phyloP scores from a whole-genome alignment of 2,797 vertebrate species.

The Valencia hispanica region DNA sequence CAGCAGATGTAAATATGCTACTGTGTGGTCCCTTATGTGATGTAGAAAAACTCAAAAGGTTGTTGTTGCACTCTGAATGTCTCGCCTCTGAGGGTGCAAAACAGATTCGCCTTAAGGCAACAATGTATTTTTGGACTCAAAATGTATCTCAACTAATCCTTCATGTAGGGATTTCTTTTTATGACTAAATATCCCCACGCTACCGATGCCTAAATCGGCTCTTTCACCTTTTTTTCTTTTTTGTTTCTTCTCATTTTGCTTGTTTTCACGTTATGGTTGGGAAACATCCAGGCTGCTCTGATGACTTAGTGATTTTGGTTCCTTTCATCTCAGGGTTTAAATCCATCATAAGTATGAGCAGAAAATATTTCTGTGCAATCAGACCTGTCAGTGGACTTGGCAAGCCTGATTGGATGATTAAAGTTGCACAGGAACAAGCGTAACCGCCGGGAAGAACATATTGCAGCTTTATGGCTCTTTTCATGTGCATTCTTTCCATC shows the following conservation, averaged over 20 bases:
- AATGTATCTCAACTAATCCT: slow-evolving; percentile 2
- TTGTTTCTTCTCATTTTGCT: neutral
- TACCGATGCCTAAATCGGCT: slow-evolving; percentile 15
- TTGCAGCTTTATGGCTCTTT: slow-evolving; percentile 43
- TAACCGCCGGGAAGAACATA: slow-evolving; percentile 61
- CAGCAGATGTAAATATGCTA: slow-evolving; percentile 26
- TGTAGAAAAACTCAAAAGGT: slow-evolving; percentile 36
- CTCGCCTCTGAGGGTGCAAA: slow-evolving; percentile 28
- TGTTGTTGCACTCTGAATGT: slow-evolving; percentile 13
- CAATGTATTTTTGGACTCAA: slow-evolving; percentile 26
- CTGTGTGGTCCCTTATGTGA: slow-evolving; percentile 53
- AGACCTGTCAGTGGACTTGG: slow-evolving; percentile 50
- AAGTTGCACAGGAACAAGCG: slow-evolving; percentile 59
- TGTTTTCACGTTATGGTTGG: slow-evolving; percentile 5
- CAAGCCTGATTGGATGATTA: slow-evolving; percentile 53
- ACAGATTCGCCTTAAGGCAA: slow-evolving; percentile 35
- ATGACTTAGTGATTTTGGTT: slow-evolving; percentile 13
- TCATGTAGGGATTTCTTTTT: slow-evolving; percentile 8
- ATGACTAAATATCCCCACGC: slow-evolving; percentile 11
- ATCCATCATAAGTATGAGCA: slow-evolving; percentile 24
- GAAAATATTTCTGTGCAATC: slow-evolving; percentile 43
- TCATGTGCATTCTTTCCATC: slow-evolving; percentile 51
- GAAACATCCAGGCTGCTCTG: slow-evolving; percentile 11
- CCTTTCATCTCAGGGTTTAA: slow-evolving; percentile 34
- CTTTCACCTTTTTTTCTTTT: neutral